Evolutionary conservation across 2,888 invertebrate genomes (phyloP).

Genomic region (Cerastoderma edule): DNA sequence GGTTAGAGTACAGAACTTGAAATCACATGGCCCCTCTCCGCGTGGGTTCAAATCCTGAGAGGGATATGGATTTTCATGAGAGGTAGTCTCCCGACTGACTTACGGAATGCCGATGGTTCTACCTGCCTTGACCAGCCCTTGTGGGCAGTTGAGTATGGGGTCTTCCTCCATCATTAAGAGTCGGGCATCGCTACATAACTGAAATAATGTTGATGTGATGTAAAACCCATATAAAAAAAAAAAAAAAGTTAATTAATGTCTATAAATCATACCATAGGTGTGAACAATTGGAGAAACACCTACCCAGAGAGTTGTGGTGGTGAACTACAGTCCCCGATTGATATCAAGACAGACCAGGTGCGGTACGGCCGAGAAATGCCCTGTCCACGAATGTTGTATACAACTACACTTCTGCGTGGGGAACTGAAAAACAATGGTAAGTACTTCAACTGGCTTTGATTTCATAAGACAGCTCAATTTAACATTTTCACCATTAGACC

Average conservation of each 20-base stretch:
- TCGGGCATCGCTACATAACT: background rate
- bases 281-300: conserved; percentile 56
- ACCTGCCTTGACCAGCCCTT: background rate
- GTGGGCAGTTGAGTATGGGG: background rate
- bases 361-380: conserved; percentile 36
- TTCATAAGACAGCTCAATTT: no score
- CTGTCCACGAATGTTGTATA: conserved; percentile 49
- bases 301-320: conserved; percentile 52
- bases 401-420: conserved; percentile 36
- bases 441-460: background rate
- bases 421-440: conserved; percentile 57
- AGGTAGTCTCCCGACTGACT: no score
- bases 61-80: no score
- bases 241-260: background rate
- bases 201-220: background rate
- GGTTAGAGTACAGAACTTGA: no score
- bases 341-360: conserved; percentile 50
- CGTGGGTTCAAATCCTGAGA: no score
- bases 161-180: background rate
- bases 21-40: no score
- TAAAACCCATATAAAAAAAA: background rate
- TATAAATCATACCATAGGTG: conserved; percentile 27
- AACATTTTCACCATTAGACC: no score
- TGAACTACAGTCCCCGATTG: conserved; percentile 54
- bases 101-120: no score